Base-by-base conservation (phyloP, 2,888 invertebrate species). In the Agrilus cyanescens region DNA sequence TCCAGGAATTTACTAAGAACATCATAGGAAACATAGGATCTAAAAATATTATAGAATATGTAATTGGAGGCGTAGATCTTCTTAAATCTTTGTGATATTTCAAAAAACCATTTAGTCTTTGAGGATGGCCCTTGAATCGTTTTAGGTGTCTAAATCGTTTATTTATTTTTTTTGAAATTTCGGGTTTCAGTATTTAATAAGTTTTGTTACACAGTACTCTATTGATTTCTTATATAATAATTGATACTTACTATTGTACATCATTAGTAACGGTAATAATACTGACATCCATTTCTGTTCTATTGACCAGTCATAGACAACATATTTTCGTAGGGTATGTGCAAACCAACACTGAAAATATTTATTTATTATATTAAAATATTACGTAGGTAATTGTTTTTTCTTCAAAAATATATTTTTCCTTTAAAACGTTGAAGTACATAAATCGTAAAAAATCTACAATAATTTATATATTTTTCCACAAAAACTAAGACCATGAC, bases 211-310 rank as follows among this genome's bases (percentile, higher is more conserved):
- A n/a, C n/a, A n/a, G n/a, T n/a, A n/a, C n/a, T n/a, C n/a, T n/a
- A n/a, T n/a, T n/a, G n/a, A 14, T 6, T 8, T 6, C 32, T 13
- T 7, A 33, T n/a, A 12, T n/a, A n/a, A 36, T 16, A 32, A 12
- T 10, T 8, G 32, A 43, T 45, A 70, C 80, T 76, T 70, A 95
- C 95, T 91, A 66, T 97, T 86, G 60, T 93, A 95, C 13, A 94
- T 75, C 50, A 96, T 72, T 10, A 96, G 71, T 16, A 93, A 68
- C 1, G 94, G 93, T 53, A 96, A 69, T 41, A 96, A 72, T 32
- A 88, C 68, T 1, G 90, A 85, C 65, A 95, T 79, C 96, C 96
- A 97, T 65, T 88, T 91, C 63, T 97, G 96, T 66, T 97, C 97
- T 57, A 95, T 90, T 1, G 95, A 91, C 96, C 95, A 97, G 65